phyloP scores from a whole-genome alignment of 2,888 invertebrate genomes.

The Lepidocyrtoides sp. region DNA sequence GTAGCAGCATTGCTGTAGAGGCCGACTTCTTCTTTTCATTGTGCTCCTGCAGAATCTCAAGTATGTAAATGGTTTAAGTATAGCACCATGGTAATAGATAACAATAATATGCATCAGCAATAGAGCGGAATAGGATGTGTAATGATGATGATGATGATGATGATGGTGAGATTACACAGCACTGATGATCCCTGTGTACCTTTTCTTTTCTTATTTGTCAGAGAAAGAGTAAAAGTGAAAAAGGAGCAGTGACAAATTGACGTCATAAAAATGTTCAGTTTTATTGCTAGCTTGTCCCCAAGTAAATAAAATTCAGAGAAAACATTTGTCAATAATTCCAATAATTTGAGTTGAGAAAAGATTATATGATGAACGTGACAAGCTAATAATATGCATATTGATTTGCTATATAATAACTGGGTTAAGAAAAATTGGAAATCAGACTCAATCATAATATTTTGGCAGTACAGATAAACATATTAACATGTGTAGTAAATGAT shows the following conservation, averaged over 20 bases:
- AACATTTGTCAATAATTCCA: too few species aligned
- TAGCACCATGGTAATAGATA: neutral
- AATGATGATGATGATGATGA: constrained; percentile 16
- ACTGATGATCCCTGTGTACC: neutral
- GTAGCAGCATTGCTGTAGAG: neutral
- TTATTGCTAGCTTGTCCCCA: too few species aligned
- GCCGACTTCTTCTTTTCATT: neutral
- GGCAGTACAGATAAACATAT: too few species aligned
- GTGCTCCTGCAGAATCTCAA: neutral
- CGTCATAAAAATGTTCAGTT: too few species aligned
- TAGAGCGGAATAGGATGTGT: constrained; percentile 66
- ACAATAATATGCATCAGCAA: constrained; percentile 71
- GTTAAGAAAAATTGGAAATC: too few species aligned
- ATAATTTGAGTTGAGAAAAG: too few species aligned
- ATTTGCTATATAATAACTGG: too few species aligned
- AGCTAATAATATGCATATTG: too few species aligned
- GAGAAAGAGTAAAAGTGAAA: neutral
- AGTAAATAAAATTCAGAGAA: too few species aligned
- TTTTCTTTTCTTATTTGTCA: neutral
- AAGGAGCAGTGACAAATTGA: neutral
- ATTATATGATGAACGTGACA: too few species aligned
- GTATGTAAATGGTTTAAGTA: neutral
- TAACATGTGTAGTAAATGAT: neutral
- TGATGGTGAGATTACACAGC: neutral
- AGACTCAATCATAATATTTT: too few species aligned